These are phyloP conservation scores for Prionailurus bengalensis DNA, from an alignment of 2,113 vertebrate genomes.

Conservation along the genomic window DNA sequence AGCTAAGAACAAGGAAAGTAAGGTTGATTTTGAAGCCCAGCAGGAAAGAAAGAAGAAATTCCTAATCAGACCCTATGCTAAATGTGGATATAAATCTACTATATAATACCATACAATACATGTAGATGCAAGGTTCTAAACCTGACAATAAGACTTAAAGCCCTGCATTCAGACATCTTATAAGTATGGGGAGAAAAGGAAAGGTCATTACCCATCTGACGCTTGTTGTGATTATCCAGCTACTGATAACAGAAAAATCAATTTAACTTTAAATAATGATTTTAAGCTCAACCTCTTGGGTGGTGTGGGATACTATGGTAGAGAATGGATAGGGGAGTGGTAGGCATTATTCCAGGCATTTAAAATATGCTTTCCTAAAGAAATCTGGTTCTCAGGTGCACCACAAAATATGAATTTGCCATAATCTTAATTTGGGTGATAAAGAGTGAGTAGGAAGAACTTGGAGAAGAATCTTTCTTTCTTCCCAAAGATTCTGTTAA, in stretches of 20 bases:
- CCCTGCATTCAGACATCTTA: background rate
- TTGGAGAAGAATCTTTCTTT: background rate
- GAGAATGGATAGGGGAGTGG: background rate
- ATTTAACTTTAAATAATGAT: background rate
- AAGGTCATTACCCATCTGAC: background rate
- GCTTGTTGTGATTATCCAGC: background rate
- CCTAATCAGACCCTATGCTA: background rate
- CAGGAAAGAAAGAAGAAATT: conserved; percentile 36
- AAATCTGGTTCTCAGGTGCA: background rate
- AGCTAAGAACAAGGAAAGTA: background rate
- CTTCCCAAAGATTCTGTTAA: conserved; percentile 34
- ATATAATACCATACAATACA: background rate
- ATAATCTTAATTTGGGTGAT: background rate
- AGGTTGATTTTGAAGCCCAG: conserved; percentile 31
- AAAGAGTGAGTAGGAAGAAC: background rate
- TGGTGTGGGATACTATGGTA: background rate
- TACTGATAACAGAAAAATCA: conserved; percentile 5
- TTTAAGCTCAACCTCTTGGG: background rate
- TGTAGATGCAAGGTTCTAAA: background rate
- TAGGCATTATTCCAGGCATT: background rate
- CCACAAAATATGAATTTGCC: background rate
- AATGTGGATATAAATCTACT: background rate
- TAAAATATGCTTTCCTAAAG: conserved; percentile 32
- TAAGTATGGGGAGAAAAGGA: background rate
- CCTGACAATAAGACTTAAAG: background rate